Percentiles rank a stretch among this genome's conserved stretches.
Evolutionary conservation across 2,888 invertebrate species (phyloP).

Genomic region (Andricus quercusramuli): DNA sequence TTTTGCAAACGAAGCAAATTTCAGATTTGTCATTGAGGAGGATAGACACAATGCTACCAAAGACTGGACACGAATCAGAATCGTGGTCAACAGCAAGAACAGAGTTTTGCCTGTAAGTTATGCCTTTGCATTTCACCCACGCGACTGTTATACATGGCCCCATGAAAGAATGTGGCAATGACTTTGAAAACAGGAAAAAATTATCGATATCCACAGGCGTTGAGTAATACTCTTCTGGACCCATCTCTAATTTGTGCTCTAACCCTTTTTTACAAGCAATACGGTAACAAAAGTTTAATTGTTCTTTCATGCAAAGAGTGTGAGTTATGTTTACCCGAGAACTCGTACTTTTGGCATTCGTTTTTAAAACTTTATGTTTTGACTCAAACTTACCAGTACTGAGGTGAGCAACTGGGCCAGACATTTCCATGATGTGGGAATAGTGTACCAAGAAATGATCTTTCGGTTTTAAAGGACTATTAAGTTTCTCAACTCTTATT

Average conservation of each 20-base stretch:
- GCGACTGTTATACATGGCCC: background rate
- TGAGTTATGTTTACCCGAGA: background rate
- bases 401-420: background rate
- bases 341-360: background rate
- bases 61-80: background rate
- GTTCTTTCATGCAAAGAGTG: too few species aligned
- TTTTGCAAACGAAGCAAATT: background rate
- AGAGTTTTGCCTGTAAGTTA: conserved; percentile 1
- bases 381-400: background rate
- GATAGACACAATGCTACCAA: background rate
- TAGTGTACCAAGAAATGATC: conserved; percentile 7
- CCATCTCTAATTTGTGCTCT: conserved; percentile 2
- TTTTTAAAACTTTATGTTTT: background rate
- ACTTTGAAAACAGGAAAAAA: background rate
- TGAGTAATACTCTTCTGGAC: background rate
- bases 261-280: background rate
- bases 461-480: background rate
- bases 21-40: background rate
- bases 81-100: background rate
- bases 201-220: background rate
- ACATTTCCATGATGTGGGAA: background rate
- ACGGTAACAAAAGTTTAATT: background rate
- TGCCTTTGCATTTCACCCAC: background rate
- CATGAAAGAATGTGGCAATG: background rate
- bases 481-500: conserved; percentile 3